Percentiles rank a stretch among this genome's conserved stretches.
phyloP scores from a whole-genome alignment of 2,113 vertebrate genomes.

The Prochilodus magdalenae region DNA sequence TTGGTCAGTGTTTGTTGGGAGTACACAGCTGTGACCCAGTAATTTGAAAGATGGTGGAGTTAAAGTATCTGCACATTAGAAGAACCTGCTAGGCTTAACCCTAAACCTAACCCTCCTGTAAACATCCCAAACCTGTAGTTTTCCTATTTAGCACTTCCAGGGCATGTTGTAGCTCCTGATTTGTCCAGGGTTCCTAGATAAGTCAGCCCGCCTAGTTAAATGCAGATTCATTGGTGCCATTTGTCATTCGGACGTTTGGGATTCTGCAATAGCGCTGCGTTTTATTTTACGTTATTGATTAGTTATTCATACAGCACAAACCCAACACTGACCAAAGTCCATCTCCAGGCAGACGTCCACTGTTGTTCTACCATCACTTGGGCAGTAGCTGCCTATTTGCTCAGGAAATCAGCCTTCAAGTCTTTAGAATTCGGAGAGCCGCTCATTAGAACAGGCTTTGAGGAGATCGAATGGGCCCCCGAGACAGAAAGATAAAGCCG shows the following conservation, averaged over 20 bases:
- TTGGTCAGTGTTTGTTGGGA: too few species aligned
- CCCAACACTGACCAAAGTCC: background rate
- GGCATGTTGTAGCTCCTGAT: too few species aligned
- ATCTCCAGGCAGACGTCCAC: background rate
- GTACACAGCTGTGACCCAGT: too few species aligned
- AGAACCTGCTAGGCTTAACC: too few species aligned
- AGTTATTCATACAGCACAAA: background rate
- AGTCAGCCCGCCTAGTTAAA: too few species aligned
- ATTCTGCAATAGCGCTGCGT: background rate
- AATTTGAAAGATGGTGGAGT: too few species aligned
- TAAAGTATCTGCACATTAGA: too few species aligned
- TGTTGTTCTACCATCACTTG: background rate
- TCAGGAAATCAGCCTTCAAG: background rate
- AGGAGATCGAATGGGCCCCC: background rate
- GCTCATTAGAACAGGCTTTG: conserved; percentile 7
- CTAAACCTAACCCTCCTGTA: too few species aligned
- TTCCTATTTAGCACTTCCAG: too few species aligned
- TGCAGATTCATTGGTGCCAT: background rate
- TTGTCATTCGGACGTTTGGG: background rate
- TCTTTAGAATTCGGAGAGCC: background rate
- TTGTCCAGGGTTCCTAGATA: too few species aligned
- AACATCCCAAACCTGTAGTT: too few species aligned
- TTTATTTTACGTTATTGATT: background rate
- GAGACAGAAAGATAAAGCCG: conserved; percentile 1
- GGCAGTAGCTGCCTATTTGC: background rate